Percentiles rank a stretch among this genome's conserved stretches.
These are phyloP conservation scores for Lophotis ruficrista DNA, from an alignment of 2,113 vertebrate genomes.

Conservation along the genomic window DNA sequence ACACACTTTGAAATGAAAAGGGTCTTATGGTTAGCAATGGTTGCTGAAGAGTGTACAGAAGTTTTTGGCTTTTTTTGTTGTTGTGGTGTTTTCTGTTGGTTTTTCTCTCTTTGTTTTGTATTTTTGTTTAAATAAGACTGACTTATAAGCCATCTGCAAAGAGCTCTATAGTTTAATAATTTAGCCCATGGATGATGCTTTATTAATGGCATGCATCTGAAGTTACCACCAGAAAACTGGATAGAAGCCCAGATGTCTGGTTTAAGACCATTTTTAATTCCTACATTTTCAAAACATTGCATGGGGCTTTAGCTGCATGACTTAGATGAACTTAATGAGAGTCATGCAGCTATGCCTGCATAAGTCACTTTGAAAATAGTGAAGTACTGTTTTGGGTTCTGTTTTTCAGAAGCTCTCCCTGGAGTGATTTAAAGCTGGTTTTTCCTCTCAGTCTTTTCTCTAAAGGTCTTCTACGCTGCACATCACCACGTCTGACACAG, in stretches of 20 bases:
- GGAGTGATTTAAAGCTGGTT: slow-evolving; percentile 36
- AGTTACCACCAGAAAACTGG: neutral
- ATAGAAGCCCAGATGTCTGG: slow-evolving; percentile 23
- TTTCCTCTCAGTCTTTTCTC: neutral
- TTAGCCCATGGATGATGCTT: slow-evolving; percentile 18
- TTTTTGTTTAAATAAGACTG: neutral
- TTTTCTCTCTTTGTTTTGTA: neutral
- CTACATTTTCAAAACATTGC: slow-evolving; percentile 60
- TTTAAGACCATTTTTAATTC: slow-evolving; percentile 40
- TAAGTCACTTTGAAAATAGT: slow-evolving; percentile 26
- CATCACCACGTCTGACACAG: neutral
- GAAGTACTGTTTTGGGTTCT: neutral
- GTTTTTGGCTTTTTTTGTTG: neutral
- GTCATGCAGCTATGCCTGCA: slow-evolving; percentile 28
- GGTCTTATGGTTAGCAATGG: neutral
- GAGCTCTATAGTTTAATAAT: slow-evolving; percentile 19
- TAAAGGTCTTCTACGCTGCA: slow-evolving; percentile 34
- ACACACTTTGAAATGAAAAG: neutral
- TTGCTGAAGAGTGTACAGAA: neutral
- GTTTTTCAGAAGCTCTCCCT: slow-evolving; percentile 29
- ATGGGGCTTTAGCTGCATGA: slow-evolving; percentile 55
- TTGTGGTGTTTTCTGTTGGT: neutral
- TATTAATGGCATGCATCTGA: slow-evolving; percentile 48
- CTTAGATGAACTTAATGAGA: slow-evolving; percentile 53
- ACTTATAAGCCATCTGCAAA: neutral